phyloP scores from a whole-genome alignment of 2,888 invertebrate species.

The Calameuta idolon region DNA sequence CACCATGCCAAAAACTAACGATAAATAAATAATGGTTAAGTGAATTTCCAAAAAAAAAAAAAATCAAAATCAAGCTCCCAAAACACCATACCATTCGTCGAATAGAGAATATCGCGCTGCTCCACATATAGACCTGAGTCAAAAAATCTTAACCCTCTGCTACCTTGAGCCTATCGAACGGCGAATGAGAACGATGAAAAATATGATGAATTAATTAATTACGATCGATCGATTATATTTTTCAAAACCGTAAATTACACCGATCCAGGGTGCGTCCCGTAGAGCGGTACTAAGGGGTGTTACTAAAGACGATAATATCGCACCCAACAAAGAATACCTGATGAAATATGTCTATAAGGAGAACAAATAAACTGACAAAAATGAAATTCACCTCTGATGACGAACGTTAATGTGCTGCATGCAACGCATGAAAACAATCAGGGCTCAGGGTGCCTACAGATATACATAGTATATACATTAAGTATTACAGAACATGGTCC shows the following conservation, averaged over 20 bases:
- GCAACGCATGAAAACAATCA: not conserved
- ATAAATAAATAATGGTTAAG: conserved; percentile 32
- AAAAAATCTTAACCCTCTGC: not conserved
- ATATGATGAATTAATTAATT: not conserved
- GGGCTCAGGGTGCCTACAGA: not conserved
- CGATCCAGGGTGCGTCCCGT: not conserved
- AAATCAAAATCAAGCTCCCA: conserved; percentile 29
- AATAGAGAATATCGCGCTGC: conserved; percentile 33
- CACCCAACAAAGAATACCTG: not conserved
- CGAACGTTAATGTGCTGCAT: not conserved
- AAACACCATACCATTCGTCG: conserved; percentile 47
- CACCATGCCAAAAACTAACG: conserved; percentile 45
- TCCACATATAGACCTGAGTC: conserved; percentile 18
- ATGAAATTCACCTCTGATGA: not conserved
- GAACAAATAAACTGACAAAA: not conserved
- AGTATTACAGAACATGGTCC: not conserved
- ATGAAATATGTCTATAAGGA: not conserved
- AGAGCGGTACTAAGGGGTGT: not conserved
- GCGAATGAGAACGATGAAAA: not conserved
- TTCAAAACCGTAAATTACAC: not conserved
- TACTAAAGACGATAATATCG: too few species aligned
- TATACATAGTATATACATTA: not conserved
- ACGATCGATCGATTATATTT: not conserved
- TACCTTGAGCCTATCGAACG: not conserved
- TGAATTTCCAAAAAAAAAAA: conserved; percentile 24